These are phyloP conservation scores for Virgularia gustaviana DNA, from an alignment of 92 coral and sea anemone species.

Conservation along the genomic window DNA sequence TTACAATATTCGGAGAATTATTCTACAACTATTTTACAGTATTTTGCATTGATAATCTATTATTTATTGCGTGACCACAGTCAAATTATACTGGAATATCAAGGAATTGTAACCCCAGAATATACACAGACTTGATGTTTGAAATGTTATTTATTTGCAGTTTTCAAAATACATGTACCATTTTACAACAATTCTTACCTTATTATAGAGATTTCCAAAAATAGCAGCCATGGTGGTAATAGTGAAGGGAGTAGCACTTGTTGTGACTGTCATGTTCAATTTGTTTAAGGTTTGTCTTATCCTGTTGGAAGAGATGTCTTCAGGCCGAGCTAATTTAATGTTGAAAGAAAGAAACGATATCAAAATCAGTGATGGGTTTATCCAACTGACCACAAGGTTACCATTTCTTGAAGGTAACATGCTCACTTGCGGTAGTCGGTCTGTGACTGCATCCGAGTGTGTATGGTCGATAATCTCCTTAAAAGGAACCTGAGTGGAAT, in stretches of 20 bases:
- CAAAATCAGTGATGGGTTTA: conserved; percentile 83
- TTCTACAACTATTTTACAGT: no score
- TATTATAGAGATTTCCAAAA: neutral
- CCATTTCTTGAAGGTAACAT: conserved; percentile 75
- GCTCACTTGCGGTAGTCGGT: neutral
- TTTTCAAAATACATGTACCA: no score
- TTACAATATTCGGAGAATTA: no score
- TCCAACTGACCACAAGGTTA: conserved; percentile 81
- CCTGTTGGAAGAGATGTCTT: conserved; percentile 70
- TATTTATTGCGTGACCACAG: no score
- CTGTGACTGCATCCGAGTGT: neutral
- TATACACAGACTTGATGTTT: no score
- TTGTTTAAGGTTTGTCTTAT: conserved; percentile 80
- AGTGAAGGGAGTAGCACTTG: neutral
- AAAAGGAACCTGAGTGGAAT: no score
- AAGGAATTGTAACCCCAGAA: no score
- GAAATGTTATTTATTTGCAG: no score
- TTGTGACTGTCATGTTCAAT: no score
- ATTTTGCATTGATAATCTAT: no score
- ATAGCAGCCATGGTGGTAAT: neutral
- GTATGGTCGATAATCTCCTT: neutral
- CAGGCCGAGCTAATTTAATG: conserved; percentile 65
- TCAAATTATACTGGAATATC: no score
- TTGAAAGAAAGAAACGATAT: conserved; percentile 78
- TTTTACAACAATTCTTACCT: neutral